Conservation (phyloP, 2,797 vertebrate genomes). For the Danio kyathit region DNA sequence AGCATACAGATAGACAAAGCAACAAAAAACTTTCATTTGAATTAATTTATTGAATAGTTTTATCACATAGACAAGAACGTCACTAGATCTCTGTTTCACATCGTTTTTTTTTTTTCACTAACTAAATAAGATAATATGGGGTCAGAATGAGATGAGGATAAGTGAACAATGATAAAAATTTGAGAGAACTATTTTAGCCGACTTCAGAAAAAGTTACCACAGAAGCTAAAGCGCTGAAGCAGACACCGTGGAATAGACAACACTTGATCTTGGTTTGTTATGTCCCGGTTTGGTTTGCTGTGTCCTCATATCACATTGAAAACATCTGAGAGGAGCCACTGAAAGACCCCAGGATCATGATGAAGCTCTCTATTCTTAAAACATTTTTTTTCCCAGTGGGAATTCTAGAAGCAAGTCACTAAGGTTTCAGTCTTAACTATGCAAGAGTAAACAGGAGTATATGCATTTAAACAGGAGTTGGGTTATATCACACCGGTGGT, state of each 20-base stretch:
- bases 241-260: slow-evolving; percentile 16
- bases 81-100: background rate
- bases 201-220: slow-evolving; percentile 41
- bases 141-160: background rate
- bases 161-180: slow-evolving; percentile 5
- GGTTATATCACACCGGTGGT: slow-evolving; percentile 62
- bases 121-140: background rate
- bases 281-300: slow-evolving; percentile 9
- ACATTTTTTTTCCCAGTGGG: slow-evolving; percentile 6
- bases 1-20: background rate
- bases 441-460: slow-evolving; percentile 45
- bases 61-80: background rate
- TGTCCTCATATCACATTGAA: slow-evolving; percentile 27
- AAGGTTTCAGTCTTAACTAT: background rate
- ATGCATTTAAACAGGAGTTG: slow-evolving; percentile 43
- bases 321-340: slow-evolving; percentile 8
- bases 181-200: background rate
- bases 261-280: slow-evolving; percentile 26
- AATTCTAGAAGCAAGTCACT: slow-evolving; percentile 29
- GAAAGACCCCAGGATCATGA: slow-evolving; percentile 26
- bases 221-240: slow-evolving; percentile 37
- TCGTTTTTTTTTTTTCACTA: background rate
- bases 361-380: slow-evolving; percentile 15
- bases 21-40: background rate
- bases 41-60: too few species aligned